Base-by-base conservation (phyloP, 2,888 invertebrate genomes). In the Drosophila niveifrons region DNA sequence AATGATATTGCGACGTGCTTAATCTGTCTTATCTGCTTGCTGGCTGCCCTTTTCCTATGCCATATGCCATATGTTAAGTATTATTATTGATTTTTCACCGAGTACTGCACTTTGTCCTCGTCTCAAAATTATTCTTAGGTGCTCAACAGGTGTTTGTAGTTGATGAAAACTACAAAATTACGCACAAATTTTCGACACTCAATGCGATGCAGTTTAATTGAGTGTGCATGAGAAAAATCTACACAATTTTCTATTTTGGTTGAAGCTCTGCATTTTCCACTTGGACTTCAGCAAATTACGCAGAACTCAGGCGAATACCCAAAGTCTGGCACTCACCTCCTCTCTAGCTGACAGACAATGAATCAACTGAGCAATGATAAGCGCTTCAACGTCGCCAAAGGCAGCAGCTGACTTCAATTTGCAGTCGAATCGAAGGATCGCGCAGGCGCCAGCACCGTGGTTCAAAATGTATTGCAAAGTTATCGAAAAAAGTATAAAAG, bases 1-100 rank as follows among this genome's bases (percentile, higher is more conserved):
- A 41, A 31, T 31, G 11, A n/a, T 48, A 56, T 23, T 52, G 56
- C 52, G 51, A 13, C 31, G 51, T 15, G 55, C 18, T 34, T 50
- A 62, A 66, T 67, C 72, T 11, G 50, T 69, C 72, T 68, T 88
- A 86, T 82, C 81, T 70, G 66, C 31, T 13, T 15, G 39, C 39
- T 15, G 1, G 23, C 23, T 23, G 6, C 23, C 23, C 23, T 23
- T 59, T 17, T n/a, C n/a, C 18, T 41, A 23, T 3, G 17, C 34
- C n/a, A n/a, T 34, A 4, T 23, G 61, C 66, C 88, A 82, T 80
- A 88, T 83, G 84, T 46, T 69, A 53, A 44, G 46, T 36, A 43
- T 46, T 83, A 83, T 83, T 83, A 83, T 83, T 86, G 82, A 83
- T 83, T 83, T 83, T 88, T 83, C 84, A 46, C 68, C 18, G 18